A percentile compares a stretch with the other conserved stretches of the same genome.
Evolutionary conservation across 2,888 invertebrate species (phyloP).

Genomic region (Agrilus cyanescens): DNA sequence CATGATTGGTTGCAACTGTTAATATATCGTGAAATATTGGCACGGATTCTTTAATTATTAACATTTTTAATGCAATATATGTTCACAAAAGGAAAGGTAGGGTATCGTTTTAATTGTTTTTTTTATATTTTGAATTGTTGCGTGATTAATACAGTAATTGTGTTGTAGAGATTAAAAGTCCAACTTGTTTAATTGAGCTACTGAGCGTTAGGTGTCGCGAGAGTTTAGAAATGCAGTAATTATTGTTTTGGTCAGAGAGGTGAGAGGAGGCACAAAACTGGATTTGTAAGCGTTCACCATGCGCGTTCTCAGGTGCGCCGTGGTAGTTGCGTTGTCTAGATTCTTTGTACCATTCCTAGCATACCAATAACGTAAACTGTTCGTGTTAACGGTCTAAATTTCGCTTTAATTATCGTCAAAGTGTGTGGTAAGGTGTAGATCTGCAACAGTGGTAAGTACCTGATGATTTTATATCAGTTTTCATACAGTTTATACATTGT

Average conservation of each 20-base stretch:
- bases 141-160: too few species aligned
- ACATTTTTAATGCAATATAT: too few species aligned
- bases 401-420: conserved; percentile 53
- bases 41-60: too few species aligned
- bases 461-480: conserved; percentile 42
- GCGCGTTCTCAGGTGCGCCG: conserved; percentile 72
- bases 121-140: too few species aligned
- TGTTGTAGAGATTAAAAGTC: too few species aligned
- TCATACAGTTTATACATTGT: conserved; percentile 50
- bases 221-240: not conserved
- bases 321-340: conserved; percentile 86
- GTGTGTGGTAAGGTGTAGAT: conserved; percentile 49
- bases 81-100: too few species aligned
- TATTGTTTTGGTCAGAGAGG: conserved; percentile 6
- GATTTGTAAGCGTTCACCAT: conserved; percentile 54
- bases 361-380: conserved; percentile 76
- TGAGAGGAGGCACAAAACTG: conserved; percentile 29
- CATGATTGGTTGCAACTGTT: too few species aligned
- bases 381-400: conserved; percentile 58
- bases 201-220: conserved; percentile 1
- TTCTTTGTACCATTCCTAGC: conserved; percentile 96
- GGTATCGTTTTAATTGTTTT: too few species aligned
- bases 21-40: too few species aligned
- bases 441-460: conserved; percentile 64
- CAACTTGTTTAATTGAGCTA: not conserved